Base-by-base conservation (phyloP, 2,888 invertebrate genomes). In the Spialia ferax region DNA sequence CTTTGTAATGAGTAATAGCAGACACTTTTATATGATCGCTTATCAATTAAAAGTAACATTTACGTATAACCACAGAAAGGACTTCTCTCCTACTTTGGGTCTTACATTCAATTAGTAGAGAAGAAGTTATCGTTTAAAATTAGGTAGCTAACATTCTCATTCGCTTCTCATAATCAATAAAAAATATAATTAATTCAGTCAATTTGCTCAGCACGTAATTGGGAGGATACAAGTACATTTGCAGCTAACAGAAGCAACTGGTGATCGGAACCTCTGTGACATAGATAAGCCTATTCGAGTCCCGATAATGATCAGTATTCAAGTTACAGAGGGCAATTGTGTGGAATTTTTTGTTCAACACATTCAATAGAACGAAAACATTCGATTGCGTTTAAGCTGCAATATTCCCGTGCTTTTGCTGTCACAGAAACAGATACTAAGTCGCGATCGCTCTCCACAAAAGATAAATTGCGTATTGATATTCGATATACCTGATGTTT, bases 271-370 rank as follows among this genome's bases (percentile, higher is more conserved):
- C 79, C 82, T 86, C 81, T 87, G 80, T 77, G 81, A 85, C 79
- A 81, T 63, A 89, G 93, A 92, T 92, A 93, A 91, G 88, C 88
- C 74, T 79, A 79, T 81, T 82, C 80, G 75, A 84, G 86, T 81
- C 79, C 79, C 74, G 93, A 93, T 93, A 93, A 91, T 88, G 84
- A 93, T 93, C 93, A 77, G 88, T 88, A 89, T 91, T 92, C 89
- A 85, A 79, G 87, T 89, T 88, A 85, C 92, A 83, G 74, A 81
- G 78, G 78, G 78, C 87, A 89, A 93, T 93, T 89, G 91, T 92
- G 81, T 84, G 83, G 76, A 78, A 71, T 78, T 85, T 85, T 88
- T 91, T 87, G 79, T 84, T 73, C 70, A 73, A 77, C 73, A 77
- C 76, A 72, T 75, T 83, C 84, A 86, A 85, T 84, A 76, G 76